Evolutionary conservation across 2,113 vertebrate species (phyloP).

Genomic region (Callipepla californica): DNA sequence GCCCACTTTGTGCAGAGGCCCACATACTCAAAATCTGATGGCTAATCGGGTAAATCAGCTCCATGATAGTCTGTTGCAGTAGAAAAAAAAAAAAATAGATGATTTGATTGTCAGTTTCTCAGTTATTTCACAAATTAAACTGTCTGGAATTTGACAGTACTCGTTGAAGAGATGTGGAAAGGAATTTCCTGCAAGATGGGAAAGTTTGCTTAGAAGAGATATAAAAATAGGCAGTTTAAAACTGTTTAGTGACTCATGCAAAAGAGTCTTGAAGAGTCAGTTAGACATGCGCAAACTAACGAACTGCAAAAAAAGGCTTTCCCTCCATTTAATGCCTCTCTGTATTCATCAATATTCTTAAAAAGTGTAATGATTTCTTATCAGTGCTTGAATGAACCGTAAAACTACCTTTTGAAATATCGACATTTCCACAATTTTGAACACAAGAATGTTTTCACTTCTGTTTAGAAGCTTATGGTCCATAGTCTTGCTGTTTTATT

Average conservation of each 20-base stretch:
- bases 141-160: not conserved
- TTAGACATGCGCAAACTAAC: constrained; percentile 81
- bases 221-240: constrained; percentile 50
- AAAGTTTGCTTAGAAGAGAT: constrained; percentile 5
- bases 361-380: constrained; percentile 85
- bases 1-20: not conserved
- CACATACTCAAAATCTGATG: not conserved
- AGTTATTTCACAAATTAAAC: not conserved
- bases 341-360: constrained; percentile 78
- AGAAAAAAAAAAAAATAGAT: not conserved
- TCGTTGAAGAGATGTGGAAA: not conserved
- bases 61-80: not conserved
- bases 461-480: constrained; percentile 66
- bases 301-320: constrained; percentile 78
- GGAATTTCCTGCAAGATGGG: not conserved
- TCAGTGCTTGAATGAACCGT: constrained; percentile 81
- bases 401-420: constrained; percentile 85
- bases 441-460: constrained; percentile 72
- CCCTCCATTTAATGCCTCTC: constrained; percentile 77
- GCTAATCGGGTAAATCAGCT: not conserved
- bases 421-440: constrained; percentile 84
- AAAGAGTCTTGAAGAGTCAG: constrained; percentile 78
- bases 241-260: constrained; percentile 76
- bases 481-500: constrained; percentile 62
- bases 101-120: not conserved